A percentile compares a stretch with the other conserved stretches of the same genome.
phyloP scores from a whole-genome alignment of 2,113 vertebrate species.

The Amazona vittata region DNA sequence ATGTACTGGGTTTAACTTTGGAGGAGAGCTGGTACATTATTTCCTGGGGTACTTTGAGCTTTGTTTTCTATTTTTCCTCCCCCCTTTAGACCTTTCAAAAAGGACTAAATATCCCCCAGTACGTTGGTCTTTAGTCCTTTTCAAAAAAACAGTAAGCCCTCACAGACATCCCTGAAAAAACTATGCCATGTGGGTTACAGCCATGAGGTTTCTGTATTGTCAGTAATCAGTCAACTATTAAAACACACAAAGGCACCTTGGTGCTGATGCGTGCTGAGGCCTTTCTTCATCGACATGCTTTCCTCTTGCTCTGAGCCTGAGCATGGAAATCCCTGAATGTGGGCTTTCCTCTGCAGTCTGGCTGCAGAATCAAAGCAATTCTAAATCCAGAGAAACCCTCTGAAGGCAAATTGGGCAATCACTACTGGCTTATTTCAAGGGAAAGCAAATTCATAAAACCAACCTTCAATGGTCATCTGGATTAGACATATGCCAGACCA shows the following conservation, averaged over 20 bases:
- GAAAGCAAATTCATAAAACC: not conserved
- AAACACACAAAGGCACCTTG: not conserved
- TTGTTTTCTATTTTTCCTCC: not conserved
- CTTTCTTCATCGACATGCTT: not conserved
- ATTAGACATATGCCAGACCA: not conserved
- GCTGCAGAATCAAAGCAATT: not conserved
- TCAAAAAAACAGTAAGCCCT: not conserved
- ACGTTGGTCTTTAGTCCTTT: not conserved
- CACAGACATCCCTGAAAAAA: not conserved
- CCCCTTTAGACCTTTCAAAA: no score
- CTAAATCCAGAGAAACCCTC: not conserved
- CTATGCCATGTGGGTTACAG: not conserved
- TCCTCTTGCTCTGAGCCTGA: not conserved
- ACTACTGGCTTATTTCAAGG: not conserved
- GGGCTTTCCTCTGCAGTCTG: fast-evolving
- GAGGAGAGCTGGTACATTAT: not conserved
- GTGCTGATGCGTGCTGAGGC: not conserved
- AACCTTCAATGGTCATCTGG: not conserved
- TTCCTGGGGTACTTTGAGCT: not conserved
- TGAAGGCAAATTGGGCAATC: not conserved
- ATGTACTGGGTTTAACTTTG: not conserved
- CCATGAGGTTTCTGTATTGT: not conserved
- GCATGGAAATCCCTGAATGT: not conserved
- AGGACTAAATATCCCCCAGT: no score
- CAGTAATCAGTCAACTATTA: not conserved